phyloP scores from a whole-genome alignment of 2,888 invertebrate genomes.

The Synanthedon myopaeformis region DNA sequence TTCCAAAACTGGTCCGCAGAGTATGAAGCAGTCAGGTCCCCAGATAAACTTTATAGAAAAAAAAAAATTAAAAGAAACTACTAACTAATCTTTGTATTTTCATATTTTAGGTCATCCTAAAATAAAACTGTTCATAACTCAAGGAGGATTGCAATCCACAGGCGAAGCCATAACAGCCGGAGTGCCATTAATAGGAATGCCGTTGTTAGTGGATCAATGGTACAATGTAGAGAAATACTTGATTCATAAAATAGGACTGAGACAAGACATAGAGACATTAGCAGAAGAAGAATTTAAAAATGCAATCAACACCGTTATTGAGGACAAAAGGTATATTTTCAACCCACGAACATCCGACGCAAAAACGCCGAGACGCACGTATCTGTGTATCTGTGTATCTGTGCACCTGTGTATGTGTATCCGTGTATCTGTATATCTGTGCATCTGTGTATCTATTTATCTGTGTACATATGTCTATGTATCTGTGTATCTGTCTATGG shows the following conservation, averaged over 20 bases:
- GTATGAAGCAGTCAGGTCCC: no score
- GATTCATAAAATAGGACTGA: slow-evolving; percentile 24
- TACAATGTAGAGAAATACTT: slow-evolving; percentile 29
- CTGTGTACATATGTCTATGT: no score
- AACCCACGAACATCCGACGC: no score
- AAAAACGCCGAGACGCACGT: no score
- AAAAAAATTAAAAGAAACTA: no score
- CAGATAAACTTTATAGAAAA: no score
- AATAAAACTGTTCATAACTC: slow-evolving; percentile 48
- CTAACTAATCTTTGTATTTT: neutral
- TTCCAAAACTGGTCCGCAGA: no score
- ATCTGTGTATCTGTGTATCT: no score
- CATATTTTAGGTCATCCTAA: slow-evolving; percentile 41
- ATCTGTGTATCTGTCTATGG: no score
- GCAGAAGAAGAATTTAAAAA: slow-evolving; percentile 17
- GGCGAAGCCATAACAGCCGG: slow-evolving; percentile 46
- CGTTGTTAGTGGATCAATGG: slow-evolving; percentile 46
- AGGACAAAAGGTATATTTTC: slow-evolving; percentile 13
- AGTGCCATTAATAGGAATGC: slow-evolving; percentile 40
- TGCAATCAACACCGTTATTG: slow-evolving; percentile 16
- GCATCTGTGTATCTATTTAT: no score
- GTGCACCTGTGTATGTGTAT: no score
- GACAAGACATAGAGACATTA: slow-evolving; percentile 22
- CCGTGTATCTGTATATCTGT: no score
- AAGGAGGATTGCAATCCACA: slow-evolving; percentile 49